Conservation (phyloP, 1,140 invertebrate genomes). For the Drosophila cardini region DNA sequence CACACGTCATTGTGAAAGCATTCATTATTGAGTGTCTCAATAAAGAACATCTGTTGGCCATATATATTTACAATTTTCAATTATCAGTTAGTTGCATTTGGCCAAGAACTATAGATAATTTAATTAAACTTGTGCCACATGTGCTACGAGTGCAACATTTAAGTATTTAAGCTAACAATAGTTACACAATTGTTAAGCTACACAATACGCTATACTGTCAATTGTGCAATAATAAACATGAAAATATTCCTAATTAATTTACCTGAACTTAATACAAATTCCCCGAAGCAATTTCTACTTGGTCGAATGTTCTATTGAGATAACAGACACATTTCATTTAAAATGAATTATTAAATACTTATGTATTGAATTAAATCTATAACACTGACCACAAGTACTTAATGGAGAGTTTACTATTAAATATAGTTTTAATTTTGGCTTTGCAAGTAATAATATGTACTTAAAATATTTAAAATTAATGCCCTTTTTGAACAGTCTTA, state of each 20-base stretch:
- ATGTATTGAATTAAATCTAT: too few species aligned
- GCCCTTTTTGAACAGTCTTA: neutral
- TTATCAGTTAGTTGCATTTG: conserved; percentile 65
- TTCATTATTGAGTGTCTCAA: conserved; percentile 47
- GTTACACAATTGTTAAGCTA: neutral
- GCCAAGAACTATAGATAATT: conserved; percentile 37
- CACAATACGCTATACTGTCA: neutral
- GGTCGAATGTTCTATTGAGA: too few species aligned
- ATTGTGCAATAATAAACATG: conserved; percentile 10
- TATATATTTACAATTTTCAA: conserved; percentile 68
- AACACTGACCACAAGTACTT: too few species aligned
- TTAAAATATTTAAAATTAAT: too few species aligned
- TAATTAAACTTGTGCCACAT: conserved; percentile 64
- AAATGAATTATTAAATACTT: too few species aligned
- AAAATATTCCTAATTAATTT: conserved; percentile 29
- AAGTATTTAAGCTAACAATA: conserved; percentile 38
- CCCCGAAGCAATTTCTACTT: neutral
- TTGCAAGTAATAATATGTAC: too few species aligned
- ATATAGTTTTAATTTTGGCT: too few species aligned
- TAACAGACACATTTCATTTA: too few species aligned
- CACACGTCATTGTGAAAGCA: neutral
- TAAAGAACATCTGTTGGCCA: conserved; percentile 49
- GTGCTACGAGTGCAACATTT: conserved; percentile 39
- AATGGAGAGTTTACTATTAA: too few species aligned
- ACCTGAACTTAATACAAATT: conserved; percentile 1